These are phyloP conservation scores for Hippocampus abdominalis DNA, from an alignment of 2,113 vertebrate species.

Conservation along the genomic window DNA sequence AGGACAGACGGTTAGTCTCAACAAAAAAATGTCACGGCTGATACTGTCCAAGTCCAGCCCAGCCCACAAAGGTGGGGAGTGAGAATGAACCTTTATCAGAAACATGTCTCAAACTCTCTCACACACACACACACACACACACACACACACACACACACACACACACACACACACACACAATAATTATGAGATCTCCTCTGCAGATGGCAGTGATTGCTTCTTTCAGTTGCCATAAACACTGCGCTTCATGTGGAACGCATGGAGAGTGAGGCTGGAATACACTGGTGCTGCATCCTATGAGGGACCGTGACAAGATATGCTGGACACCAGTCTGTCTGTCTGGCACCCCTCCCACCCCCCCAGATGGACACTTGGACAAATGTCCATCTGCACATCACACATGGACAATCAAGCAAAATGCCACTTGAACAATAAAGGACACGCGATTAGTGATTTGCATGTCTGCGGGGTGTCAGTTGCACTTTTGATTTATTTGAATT, in stretches of 20 bases:
- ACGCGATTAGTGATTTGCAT: background rate
- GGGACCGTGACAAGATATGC: background rate
- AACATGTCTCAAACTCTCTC: background rate
- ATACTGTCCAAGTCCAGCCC: too few species aligned
- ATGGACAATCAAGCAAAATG: background rate
- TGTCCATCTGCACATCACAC: constrained; percentile 1
- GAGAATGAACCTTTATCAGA: background rate
- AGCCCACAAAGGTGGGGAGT: too few species aligned
- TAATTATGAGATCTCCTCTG: background rate
- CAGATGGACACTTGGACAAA: background rate
- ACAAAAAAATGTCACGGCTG: too few species aligned
- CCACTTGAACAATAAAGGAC: background rate
- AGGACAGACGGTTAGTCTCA: too few species aligned
- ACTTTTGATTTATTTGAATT: too few species aligned
- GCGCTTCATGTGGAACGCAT: background rate
- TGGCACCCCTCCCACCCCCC: background rate
- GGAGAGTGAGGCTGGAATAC: background rate
- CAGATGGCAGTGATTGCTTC: background rate
- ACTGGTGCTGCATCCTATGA: background rate
- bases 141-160: too few species aligned
- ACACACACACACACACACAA: background rate
- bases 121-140: background rate
- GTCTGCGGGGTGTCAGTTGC: background rate
- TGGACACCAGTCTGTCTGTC: background rate
- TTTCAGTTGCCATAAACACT: background rate